A percentile compares a stretch with the other conserved stretches of the same genome.
Conservation (phyloP, 2,888 invertebrate species). For the Epirrhoe alternata region DNA sequence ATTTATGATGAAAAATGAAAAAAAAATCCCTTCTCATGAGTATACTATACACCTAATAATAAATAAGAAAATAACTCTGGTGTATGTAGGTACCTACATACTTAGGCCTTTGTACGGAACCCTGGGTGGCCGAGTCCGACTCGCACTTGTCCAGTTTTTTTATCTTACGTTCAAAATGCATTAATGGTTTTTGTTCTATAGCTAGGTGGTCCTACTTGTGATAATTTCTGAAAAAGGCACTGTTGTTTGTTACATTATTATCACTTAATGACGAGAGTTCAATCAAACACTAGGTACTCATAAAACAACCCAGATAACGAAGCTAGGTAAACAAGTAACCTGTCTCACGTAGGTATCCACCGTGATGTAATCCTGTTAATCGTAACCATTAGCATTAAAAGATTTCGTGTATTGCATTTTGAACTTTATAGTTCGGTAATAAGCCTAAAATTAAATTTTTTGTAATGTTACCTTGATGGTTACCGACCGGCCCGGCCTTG, state of each 20-base stretch:
- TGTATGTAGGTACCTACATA: too few species aligned
- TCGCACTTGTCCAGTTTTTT: too few species aligned
- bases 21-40: too few species aligned
- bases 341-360: conserved; percentile 33
- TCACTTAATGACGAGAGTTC: conserved; percentile 29
- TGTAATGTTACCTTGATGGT: conserved; percentile 42
- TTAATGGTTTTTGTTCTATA: too few species aligned
- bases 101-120: too few species aligned
- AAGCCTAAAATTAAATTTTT: conserved; percentile 15
- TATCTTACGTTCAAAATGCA: too few species aligned
- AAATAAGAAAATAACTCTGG: too few species aligned
- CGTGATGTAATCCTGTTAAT: conserved; percentile 39
- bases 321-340: conserved; percentile 21
- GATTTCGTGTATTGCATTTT: conserved; percentile 35
- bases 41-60: too few species aligned
- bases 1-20: too few species aligned
- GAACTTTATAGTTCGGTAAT: conserved; percentile 44
- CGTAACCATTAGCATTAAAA: conserved; percentile 40
- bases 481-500: conserved; percentile 44
- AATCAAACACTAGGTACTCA: conserved; percentile 29
- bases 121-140: too few species aligned
- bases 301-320: conserved; percentile 25
- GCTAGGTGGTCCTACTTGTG: background rate
- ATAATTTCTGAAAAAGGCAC: background rate
- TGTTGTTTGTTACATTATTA: conserved; percentile 22